Base-by-base conservation (phyloP, 2,888 invertebrate species). In the Limenitis camilla region DNA sequence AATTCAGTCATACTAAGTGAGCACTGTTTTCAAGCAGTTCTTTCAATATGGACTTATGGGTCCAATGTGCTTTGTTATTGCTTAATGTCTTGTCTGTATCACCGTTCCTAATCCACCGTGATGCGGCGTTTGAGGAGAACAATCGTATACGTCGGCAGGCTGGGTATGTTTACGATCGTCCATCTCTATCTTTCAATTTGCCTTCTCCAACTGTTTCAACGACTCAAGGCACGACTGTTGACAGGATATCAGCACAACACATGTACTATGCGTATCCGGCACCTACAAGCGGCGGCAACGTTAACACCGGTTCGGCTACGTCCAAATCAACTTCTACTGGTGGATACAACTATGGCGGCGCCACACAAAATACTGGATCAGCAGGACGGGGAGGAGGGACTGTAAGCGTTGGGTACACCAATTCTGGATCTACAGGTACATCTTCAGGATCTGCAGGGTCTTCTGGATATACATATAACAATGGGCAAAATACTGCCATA, bases 191-290 rank as follows among this genome's bases (percentile, higher is more conserved):
- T 48, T 86, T 87, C 65, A 76, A 80, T 64, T 68, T 87, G 59
- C 86, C 85, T 39, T 63, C 75, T 53, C 66, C 61, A 62, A 65
- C 71, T 48, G 68, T 65, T 55, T 65, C 78, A 46, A 74, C 78
- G 52, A 75, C 78, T 75, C 78, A 78, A 76, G 77, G 75, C 61
- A 68, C 77, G 54, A 76, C 66, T 78, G 75, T 76, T 73, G 77
- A 76, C 72, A 78, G 78, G 72, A 75, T 73, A 44, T 78, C 74
- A 68, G 72, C 70, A 65, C 78, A 77, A 68, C 78, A 77, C 69
- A 84, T 82, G 83, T 83, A 71, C 74, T 84, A 85, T 70, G 81
- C 81, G 49, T 84, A 84, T 62, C 81, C 84, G 46, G 81, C 63
- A 31, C 80, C 81, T 19, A 60, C 67, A 30, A 61, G 68, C 44